Evolutionary conservation across 1,140 invertebrate genomes (phyloP), one percentile per base, ranked within the genome.

Genomic region (Notospermus geniculatus): DNA sequence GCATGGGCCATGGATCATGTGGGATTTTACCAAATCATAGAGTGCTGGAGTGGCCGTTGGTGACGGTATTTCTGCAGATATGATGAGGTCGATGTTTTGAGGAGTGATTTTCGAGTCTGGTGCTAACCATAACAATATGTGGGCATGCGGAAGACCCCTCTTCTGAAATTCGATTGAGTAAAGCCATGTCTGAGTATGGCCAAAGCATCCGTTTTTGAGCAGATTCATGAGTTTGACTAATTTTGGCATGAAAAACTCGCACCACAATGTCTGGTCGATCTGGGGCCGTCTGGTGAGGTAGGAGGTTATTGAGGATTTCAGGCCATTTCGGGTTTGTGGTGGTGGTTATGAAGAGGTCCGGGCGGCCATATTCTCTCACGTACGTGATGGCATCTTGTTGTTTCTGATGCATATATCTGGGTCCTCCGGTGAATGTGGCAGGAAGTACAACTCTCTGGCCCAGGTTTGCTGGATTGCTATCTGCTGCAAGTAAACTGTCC

Each of bases 81-180:
- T 19, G 11, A 43, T 19, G 11, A 11, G 11, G 39, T 43, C 39
- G 19, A 43, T 43, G 39, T 43, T 43, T 13, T 43, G 11, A 13
- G 39, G 19, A 11, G 11, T 43, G 39, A 43, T 43, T 19, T 43
- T 43, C 19, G 30, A 19, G 66, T 63, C 55, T 17, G 61, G 19
- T 19, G n/a, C 23, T 27, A 79, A 72, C 75, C 73, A 83, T 19
- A 85, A 46, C 22, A 85, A 66, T 60, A 85, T 81, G 67, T 85
- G 84, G 5, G 71, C 74, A 80, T 86, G 84, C 0, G 83, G 82
- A 27, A 84, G 65, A 11, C 83, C 82, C 60, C 82, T 69, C 68
- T 84, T 85, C 69, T 85, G 83, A 75, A 80, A 86, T 70, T 86
- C 84, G 43, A 85, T 62, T 23, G 73, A 65, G 60, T 80, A 79